Percentiles rank a stretch among this genome's conserved stretches.
phyloP scores from a whole-genome alignment of 2,113 vertebrate genomes.

The Chiloscyllium plagiosum region DNA sequence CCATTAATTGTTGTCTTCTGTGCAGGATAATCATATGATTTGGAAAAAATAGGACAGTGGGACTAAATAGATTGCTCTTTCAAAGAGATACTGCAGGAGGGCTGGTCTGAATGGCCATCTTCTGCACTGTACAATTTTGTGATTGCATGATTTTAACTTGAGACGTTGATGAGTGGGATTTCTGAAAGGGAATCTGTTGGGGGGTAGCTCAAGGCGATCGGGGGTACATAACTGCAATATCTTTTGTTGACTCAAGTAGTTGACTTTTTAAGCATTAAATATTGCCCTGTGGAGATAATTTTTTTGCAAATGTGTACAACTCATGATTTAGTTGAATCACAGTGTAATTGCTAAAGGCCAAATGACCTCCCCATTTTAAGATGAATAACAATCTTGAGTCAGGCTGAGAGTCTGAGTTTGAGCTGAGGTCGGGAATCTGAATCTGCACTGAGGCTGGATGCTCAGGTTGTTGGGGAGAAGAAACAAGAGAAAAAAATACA shows the following conservation, averaged over 20 bases:
- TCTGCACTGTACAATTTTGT: neutral
- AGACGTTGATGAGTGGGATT: neutral
- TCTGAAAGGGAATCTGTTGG: neutral
- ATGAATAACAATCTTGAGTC: too few species aligned
- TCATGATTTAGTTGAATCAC: neutral
- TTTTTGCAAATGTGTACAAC: neutral
- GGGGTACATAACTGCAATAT: neutral
- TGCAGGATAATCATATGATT: neutral
- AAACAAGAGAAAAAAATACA: too few species aligned
- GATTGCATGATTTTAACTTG: neutral
- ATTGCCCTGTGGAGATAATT: neutral
- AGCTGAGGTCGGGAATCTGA: too few species aligned
- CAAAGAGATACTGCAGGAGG: neutral
- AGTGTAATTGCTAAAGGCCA: neutral
- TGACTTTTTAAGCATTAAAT: neutral
- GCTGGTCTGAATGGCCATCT: neutral
- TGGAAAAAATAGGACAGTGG: neutral
- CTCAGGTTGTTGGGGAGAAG: too few species aligned
- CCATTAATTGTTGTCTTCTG: neutral
- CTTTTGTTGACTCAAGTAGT: neutral
- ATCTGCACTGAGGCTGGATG: too few species aligned
- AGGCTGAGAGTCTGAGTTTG: too few species aligned
- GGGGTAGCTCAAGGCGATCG: neutral
- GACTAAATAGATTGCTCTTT: neutral
- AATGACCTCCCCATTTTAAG: neutral